A percentile compares a stretch with the other conserved stretches of the same genome.
Evolutionary conservation across 2,113 vertebrate species (phyloP).

Genomic region (Pachypanchax playfairii): DNA sequence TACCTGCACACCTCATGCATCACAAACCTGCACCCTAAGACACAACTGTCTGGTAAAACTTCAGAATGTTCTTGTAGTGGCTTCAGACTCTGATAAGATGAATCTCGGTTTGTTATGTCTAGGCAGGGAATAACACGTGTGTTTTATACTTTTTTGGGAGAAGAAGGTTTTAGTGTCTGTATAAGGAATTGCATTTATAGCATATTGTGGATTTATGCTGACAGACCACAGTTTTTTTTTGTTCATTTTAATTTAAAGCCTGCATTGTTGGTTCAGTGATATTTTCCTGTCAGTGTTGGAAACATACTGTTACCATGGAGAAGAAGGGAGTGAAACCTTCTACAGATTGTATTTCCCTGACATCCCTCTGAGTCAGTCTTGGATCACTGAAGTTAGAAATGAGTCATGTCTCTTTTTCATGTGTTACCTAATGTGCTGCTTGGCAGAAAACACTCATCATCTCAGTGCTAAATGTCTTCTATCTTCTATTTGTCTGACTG

Average conservation of each 20-base stretch:
- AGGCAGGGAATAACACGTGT: no score
- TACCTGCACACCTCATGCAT: no score
- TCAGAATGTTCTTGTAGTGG: no score
- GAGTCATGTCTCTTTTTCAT: conserved; percentile 12
- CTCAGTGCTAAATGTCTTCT: conserved; percentile 17
- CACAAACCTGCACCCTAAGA: no score
- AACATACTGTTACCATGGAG: conserved; percentile 4
- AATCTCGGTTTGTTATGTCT: no score
- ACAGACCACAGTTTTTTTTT: no score
- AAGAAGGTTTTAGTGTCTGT: no score
- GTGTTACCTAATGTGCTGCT: conserved; percentile 52
- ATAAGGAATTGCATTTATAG: no score
- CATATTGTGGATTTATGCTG: no score
- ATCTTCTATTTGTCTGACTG: conserved; percentile 21
- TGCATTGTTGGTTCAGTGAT: neutral
- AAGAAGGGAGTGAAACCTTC: neutral
- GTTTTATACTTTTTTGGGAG: no score
- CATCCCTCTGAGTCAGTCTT: conserved; percentile 19
- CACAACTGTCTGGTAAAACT: no score
- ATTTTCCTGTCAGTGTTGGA: conserved; percentile 2
- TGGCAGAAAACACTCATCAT: conserved; percentile 37
- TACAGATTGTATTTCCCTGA: conserved; percentile 13
- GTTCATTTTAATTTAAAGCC: neutral
- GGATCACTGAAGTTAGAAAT: conserved; percentile 20
- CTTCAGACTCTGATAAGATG: no score